Evolutionary conservation across 1,140 invertebrate genomes (phyloP), one percentile per base, ranked within the genome.

Genomic region (Atopsyche davidsoni): DNA sequence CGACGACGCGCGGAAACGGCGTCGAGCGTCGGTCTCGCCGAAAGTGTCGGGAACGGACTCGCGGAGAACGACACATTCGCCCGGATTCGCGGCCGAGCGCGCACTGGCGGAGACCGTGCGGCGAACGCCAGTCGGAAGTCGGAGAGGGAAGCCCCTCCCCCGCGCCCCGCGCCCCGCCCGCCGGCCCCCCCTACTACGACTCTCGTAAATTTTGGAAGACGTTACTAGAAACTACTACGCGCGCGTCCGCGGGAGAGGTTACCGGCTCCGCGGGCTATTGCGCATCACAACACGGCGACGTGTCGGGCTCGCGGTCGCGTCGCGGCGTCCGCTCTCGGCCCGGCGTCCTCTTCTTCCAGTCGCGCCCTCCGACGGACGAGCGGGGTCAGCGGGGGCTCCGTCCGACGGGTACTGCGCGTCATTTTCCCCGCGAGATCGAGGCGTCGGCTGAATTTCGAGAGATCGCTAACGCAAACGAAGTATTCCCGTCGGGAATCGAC

Each of bases 91-190:
- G 19, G 44, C 14, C 49, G 45, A 51, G 40, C 35, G 44, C 39
- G 31, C 22, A 48, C 48, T 38, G 39, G 14, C 38, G 46, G 18
- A 22, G 14, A 41, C 19, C 19, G 28, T 22, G 45, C n/a, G 36
- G 36, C 18, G 49, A 43, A 46, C 46, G 45, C 16, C n/a, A 25
- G 10, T 24, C 36, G 14, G 41, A 43, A 32, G 38, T 50, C 16
- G 35, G 47, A 53, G 62, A 58, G 59, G 61, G 46, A 61, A 59
- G 45, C 44, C 41, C 42, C 41, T 39, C 17, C 41, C 13, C 25
- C 25, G 24, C 42, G 13, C 53, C 34, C 18, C 31, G 31, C 45
- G 3, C 44, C 31, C 11, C 44, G 9, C 23, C n/a, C 19, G 17
- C 25, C 10, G 14, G 21, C 35, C 31, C 45, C 23, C 24, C 25